These are phyloP conservation scores for Etheostoma spectabile DNA, from an alignment of 2,113 vertebrate species.

Conservation along the genomic window DNA sequence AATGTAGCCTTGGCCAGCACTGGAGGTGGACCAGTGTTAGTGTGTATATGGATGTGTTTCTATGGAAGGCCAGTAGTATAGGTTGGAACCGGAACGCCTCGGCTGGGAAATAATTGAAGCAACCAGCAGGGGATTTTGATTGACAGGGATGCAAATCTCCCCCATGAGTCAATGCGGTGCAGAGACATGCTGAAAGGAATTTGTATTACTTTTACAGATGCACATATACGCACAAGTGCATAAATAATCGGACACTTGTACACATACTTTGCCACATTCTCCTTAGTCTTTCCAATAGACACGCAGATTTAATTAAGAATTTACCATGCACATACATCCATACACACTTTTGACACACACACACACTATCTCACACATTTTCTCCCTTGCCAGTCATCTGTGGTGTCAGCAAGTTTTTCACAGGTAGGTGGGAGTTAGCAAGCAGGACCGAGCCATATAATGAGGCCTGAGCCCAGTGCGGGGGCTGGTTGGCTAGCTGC, in stretches of 20 bases:
- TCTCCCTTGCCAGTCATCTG: constrained; percentile 42
- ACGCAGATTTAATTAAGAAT: constrained; percentile 15
- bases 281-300: not conserved
- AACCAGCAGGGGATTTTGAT: constrained; percentile 19
- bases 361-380: constrained; percentile 39
- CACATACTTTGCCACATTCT: not conserved
- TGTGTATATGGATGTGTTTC: not conserved
- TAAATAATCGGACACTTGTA: constrained; percentile 2
- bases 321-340: not conserved
- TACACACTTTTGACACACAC: constrained; percentile 24
- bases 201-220: constrained; percentile 29
- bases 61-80: not conserved
- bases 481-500: constrained; percentile 58
- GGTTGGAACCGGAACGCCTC: constrained; percentile 4
- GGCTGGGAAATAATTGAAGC: constrained; percentile 45
- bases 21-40: constrained; percentile 29
- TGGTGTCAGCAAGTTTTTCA: constrained; percentile 64
- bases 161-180: constrained; percentile 7
- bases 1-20: constrained; percentile 50
- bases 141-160: constrained; percentile 24
- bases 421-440: constrained; percentile 64
- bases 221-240: not conserved
- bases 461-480: constrained; percentile 55
- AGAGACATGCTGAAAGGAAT: constrained; percentile 19
- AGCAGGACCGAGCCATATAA: constrained; percentile 56